Percentiles rank a stretch among this genome's conserved stretches.
phyloP scores from a whole-genome alignment of 2,888 invertebrate species.

The Hartigia nigra region DNA sequence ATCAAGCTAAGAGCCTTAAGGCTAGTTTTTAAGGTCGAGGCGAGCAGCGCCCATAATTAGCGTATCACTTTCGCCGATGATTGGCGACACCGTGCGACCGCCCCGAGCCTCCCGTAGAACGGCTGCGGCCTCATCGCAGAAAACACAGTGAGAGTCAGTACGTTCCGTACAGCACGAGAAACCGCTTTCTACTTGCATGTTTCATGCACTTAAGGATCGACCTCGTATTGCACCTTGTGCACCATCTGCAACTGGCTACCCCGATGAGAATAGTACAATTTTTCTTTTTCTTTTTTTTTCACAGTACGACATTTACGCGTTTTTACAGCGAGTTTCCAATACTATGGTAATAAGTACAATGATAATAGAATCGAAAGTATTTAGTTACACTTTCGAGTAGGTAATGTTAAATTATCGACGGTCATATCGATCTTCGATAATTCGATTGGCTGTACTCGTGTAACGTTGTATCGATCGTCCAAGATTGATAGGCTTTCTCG shows the following conservation, averaged over 20 bases:
- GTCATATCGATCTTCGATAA: not conserved
- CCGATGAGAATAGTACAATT: not conserved
- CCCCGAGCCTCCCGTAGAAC: not conserved
- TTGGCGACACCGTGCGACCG: constrained; percentile 18
- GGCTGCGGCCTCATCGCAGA: not conserved
- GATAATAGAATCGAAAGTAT: not conserved
- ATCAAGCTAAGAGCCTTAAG: not conserved
- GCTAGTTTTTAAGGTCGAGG: constrained; percentile 4
- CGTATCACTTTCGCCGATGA: constrained; percentile 29
- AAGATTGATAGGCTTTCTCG: constrained; percentile 6
- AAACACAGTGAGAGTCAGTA: not conserved
- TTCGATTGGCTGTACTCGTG: not conserved
- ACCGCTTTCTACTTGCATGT: constrained; percentile 6
- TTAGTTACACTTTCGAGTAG: not conserved
- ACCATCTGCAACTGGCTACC: not conserved
- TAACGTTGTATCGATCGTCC: not conserved
- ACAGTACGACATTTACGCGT: not conserved
- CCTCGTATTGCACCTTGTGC: not conserved
- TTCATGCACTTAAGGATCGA: not conserved
- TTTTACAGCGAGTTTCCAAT: not conserved
- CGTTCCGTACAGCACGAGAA: constrained; percentile 5
- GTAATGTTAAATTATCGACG: not conserved
- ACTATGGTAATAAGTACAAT: not conserved
- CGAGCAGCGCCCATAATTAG: constrained; percentile 18
- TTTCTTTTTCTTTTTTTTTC: not conserved